phyloP scores from a whole-genome alignment of 2,888 invertebrate genomes.

The Drepana falcataria region DNA sequence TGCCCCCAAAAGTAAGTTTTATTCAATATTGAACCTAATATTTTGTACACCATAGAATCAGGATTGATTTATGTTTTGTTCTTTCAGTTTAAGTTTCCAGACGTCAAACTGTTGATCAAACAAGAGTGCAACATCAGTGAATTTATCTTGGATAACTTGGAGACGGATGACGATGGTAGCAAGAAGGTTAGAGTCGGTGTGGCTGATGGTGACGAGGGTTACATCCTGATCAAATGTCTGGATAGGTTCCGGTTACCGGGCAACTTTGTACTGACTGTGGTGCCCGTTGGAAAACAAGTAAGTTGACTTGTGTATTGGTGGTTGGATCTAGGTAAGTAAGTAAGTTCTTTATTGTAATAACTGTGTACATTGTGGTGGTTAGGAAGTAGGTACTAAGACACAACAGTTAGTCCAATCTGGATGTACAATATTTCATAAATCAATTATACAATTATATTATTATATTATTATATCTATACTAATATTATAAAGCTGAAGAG shows the following conservation, averaged over 20 bases:
- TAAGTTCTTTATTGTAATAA: too few relatives aligned
- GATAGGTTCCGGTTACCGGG: conserved; percentile 50
- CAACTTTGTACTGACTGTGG: conserved; percentile 38
- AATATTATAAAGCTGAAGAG: too few relatives aligned
- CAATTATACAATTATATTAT: too few relatives aligned
- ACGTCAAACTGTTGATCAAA: conserved; percentile 52
- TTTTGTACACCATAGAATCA: background rate
- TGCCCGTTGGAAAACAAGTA: conserved; percentile 45
- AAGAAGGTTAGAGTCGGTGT: conserved; percentile 62
- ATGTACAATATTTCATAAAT: too few relatives aligned
- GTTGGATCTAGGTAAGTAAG: too few relatives aligned
- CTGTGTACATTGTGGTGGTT: too few relatives aligned
- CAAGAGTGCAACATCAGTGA: conserved; percentile 54
- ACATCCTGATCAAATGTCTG: conserved; percentile 48
- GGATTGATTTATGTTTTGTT: background rate
- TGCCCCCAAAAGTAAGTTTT: background rate
- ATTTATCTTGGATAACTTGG: conserved; percentile 56
- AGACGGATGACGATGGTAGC: conserved; percentile 36
- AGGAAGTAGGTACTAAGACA: too few relatives aligned
- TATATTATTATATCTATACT: too few relatives aligned
- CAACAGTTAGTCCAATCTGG: too few relatives aligned
- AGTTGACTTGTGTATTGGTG: conserved; percentile 7
- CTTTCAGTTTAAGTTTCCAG: conserved; percentile 56
- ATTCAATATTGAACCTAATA: too few relatives aligned
- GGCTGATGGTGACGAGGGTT: conserved; percentile 49